phyloP scores from a whole-genome alignment of 2,797 vertebrate genomes.

The Meriones psammophilus region DNA sequence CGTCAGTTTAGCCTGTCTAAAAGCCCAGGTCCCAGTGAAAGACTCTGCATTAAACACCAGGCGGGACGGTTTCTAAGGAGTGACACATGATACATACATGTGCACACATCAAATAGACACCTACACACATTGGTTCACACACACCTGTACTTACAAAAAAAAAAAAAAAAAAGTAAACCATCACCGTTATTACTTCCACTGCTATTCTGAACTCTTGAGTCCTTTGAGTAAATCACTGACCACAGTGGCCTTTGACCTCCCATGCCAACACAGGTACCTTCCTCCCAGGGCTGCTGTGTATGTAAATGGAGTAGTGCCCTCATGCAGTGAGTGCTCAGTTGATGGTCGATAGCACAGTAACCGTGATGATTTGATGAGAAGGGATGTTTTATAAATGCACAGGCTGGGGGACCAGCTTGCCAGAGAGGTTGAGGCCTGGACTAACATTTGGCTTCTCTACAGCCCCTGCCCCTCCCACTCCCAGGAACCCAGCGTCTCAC shows the following conservation, averaged over 20 bases:
- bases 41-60: background rate
- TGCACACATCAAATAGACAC: background rate
- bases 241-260: background rate
- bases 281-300: background rate
- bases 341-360: background rate
- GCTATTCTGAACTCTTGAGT: background rate
- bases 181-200: background rate
- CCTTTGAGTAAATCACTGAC: background rate
- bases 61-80: background rate
- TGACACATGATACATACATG: background rate
- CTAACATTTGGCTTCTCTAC: background rate
- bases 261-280: background rate
- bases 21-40: background rate
- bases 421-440: background rate
- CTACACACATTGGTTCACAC: background rate
- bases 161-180: background rate
- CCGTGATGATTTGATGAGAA: background rate
- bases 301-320: background rate
- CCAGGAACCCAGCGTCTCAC: conserved; percentile 84
- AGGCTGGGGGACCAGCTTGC: background rate
- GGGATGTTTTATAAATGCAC: background rate
- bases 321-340: background rate
- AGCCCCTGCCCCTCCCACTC: background rate
- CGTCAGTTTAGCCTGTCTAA: background rate
- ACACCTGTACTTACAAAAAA: background rate